Conservation (phyloP, 2,797 vertebrate genomes). For the Mionectes olivaceus region DNA sequence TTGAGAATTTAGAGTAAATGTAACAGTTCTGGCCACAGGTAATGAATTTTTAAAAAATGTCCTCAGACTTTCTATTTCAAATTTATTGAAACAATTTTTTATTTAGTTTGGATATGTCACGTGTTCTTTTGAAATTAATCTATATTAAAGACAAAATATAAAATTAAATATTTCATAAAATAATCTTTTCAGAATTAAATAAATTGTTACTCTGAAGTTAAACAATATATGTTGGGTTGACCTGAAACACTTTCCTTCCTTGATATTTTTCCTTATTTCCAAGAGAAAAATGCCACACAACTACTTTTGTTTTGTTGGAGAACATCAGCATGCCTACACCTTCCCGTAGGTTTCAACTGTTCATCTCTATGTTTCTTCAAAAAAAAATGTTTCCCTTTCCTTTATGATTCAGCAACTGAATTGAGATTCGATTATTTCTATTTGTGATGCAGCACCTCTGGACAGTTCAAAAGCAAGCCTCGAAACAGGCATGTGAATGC, state of each 20-base stretch:
- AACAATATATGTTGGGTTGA: background rate
- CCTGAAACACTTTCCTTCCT: background rate
- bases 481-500: background rate
- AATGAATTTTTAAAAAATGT: background rate
- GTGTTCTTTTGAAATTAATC: background rate
- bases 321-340: background rate
- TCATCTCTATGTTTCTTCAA: background rate
- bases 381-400: background rate
- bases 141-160: background rate
- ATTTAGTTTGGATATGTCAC: background rate
- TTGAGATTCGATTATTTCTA: background rate
- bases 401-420: background rate
- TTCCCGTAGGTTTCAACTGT: background rate
- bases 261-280: background rate
- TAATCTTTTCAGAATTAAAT: background rate
- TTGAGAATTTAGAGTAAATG: background rate
- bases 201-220: background rate
- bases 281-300: background rate
- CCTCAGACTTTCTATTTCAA: background rate
- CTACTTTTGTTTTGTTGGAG: background rate
- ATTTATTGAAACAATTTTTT: background rate
- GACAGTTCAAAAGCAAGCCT: background rate
- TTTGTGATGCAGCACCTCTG: background rate
- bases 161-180: background rate
- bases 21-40: background rate